A percentile compares a stretch with the other conserved stretches of the same genome.
Conservation (phyloP, 2,113 vertebrate species). For the Hemicordylus capensis region DNA sequence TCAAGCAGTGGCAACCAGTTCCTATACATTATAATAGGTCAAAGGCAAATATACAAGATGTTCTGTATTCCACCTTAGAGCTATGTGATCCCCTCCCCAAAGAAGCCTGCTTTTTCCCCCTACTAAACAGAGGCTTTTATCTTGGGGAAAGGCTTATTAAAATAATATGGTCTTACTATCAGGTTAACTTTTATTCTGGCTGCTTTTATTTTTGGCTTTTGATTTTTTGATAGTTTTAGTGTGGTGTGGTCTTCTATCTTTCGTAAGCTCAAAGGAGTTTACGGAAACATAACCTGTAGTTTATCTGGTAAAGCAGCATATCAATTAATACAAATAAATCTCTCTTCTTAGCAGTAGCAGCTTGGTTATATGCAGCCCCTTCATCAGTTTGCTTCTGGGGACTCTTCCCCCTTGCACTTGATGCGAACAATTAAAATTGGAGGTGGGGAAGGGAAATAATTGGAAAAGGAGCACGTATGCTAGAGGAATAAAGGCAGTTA, state of each 20-base stretch:
- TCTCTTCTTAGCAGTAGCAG: not conserved
- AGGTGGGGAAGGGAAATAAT: not conserved
- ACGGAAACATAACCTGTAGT: too few relatives aligned
- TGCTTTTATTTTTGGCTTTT: not conserved
- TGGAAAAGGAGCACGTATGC: not conserved
- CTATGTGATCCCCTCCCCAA: too few relatives aligned
- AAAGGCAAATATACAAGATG: too few relatives aligned
- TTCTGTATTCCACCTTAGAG: too few relatives aligned
- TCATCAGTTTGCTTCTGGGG: not conserved
- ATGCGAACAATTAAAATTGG: not conserved
- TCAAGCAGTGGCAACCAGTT: too few relatives aligned
- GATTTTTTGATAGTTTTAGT: not conserved
- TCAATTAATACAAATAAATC: not conserved
- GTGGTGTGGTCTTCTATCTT: too few relatives aligned
- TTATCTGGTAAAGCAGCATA: not conserved
- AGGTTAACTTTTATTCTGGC: not conserved
- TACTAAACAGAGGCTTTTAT: not conserved
- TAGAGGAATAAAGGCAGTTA: not conserved
- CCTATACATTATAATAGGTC: too few relatives aligned
- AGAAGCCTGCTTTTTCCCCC: not conserved
- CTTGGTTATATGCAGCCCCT: not conserved
- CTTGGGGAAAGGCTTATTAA: not conserved
- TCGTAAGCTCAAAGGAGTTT: not conserved
- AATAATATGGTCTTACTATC: not conserved
- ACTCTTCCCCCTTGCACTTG: not conserved